phyloP scores from a whole-genome alignment of 2,797 vertebrate species.

The Nyctalus aviator region DNA sequence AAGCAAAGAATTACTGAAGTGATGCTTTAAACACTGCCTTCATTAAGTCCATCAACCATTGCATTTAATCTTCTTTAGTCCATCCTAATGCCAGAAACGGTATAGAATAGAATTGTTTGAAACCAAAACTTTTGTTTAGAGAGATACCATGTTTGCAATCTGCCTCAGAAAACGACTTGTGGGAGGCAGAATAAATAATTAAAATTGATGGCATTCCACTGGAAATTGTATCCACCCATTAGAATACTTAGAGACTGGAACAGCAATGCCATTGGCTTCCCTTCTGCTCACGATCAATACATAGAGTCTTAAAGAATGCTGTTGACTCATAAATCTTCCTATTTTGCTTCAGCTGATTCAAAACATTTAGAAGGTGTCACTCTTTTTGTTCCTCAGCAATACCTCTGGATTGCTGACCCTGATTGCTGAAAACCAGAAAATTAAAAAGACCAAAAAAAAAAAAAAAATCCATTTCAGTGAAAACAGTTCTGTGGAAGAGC shows the following conservation, averaged over 20 bases:
- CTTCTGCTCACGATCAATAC: background rate
- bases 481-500: slow-evolving; percentile 74
- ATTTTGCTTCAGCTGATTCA: background rate
- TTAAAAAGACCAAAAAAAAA: background rate
- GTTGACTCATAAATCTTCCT: background rate
- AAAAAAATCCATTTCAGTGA: slow-evolving; percentile 58
- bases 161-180: background rate
- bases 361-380: background rate
- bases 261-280: rapidly evolving
- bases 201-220: background rate
- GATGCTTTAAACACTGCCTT: background rate
- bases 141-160: background rate
- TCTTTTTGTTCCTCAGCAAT: background rate
- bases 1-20: background rate
- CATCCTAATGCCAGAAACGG: background rate
- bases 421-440: slow-evolving; percentile 35
- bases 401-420: background rate
- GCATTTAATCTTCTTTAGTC: background rate
- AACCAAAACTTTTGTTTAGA: background rate
- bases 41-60: background rate
- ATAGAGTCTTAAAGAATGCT: background rate
- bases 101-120: background rate
- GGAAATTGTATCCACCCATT: background rate
- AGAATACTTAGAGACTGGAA: background rate
- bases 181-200: background rate